Base-by-base conservation (phyloP, 2,888 invertebrate genomes). In the Clostera curtula region DNA sequence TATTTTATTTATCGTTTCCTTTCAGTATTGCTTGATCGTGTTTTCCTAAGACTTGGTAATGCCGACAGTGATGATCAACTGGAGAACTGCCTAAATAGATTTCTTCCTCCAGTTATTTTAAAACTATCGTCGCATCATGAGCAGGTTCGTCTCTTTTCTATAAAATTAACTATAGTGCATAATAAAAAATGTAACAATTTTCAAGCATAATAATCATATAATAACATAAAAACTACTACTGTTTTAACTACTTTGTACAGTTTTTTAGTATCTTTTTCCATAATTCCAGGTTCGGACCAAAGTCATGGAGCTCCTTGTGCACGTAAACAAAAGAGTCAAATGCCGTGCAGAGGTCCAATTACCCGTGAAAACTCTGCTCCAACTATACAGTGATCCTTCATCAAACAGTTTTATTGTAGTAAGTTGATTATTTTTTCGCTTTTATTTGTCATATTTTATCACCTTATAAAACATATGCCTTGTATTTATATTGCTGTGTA, bases 261-360 rank as follows among this genome's bases (percentile, higher is more conserved):
- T 15, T 6, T 15, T 4, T 5, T 6, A 5, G 6, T 6, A 15
- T 15, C 6, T 15, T 18, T 7, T 3, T 4, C 7, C 3, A 5
- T 28, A 2, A 21, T 13, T 8, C 27, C 34, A 85, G 85, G 85
- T 85, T 3, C 74, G 88, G 13, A 88, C 87, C 25, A 88, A 96
- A 90, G 96, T 97, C 7, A 94, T 97, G 90, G 97, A 97, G 67
- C 79, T 97, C 17, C 73, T 97, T 32, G 92, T 95, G 26, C 97
- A 97, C 66, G 90, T 97, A 25, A 97, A 96, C 70, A 94, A 93
- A 67, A 85, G 97, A 34, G 85, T 97, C 12, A 96, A 95, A 66
- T 93, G 93, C 40, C 87, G 96, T 21, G 89, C 92, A 0, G 86
- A 88, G 51, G 92, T 97, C 2, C 93, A 93, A 69, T 80, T 97